These are phyloP conservation scores for Stichodactyla helianthus DNA, from an alignment of 64 coral and sea anemone genomes.

Conservation along the genomic window DNA sequence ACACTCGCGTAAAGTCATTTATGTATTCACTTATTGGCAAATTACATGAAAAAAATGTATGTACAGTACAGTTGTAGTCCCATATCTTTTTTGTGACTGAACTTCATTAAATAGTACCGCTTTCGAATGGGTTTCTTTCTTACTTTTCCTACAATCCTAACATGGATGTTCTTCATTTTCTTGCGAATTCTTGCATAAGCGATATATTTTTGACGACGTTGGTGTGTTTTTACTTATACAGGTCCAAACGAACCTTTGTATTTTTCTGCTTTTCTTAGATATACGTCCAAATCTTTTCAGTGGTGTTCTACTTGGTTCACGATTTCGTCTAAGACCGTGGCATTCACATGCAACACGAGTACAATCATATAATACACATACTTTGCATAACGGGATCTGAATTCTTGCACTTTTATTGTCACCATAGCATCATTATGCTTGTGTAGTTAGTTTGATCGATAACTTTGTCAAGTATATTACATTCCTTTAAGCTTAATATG, in stretches of 20 bases:
- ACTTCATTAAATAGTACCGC: neutral
- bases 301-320: conserved; percentile 22
- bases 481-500: too few relatives aligned
- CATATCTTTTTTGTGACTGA: neutral
- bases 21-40: neutral
- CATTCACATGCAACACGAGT: conserved; percentile 36
- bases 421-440: conserved; percentile 1
- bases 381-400: conserved; percentile 43
- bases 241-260: conserved; percentile 27
- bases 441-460: too few relatives aligned
- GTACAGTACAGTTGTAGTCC: too few relatives aligned
- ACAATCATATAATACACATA: conserved; percentile 44
- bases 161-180: conserved; percentile 9
- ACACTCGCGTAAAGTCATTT: too few relatives aligned
- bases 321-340: conserved; percentile 15
- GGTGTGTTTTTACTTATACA: conserved; percentile 41
- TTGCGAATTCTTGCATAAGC: conserved; percentile 23
- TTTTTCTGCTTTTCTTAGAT: conserved; percentile 43
- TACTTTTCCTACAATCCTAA: conserved; percentile 5
- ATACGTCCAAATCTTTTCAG: conserved; percentile 32
- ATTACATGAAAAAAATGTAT: neutral
- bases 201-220: conserved; percentile 41
- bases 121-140: conserved; percentile 12
- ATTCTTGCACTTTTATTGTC: conserved; percentile 40
- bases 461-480: too few relatives aligned